Percentiles rank a stretch among this genome's conserved stretches.
These are phyloP conservation scores for Cynoglossus semilaevis DNA, from an alignment of 2,113 vertebrate genomes.

Conservation along the genomic window DNA sequence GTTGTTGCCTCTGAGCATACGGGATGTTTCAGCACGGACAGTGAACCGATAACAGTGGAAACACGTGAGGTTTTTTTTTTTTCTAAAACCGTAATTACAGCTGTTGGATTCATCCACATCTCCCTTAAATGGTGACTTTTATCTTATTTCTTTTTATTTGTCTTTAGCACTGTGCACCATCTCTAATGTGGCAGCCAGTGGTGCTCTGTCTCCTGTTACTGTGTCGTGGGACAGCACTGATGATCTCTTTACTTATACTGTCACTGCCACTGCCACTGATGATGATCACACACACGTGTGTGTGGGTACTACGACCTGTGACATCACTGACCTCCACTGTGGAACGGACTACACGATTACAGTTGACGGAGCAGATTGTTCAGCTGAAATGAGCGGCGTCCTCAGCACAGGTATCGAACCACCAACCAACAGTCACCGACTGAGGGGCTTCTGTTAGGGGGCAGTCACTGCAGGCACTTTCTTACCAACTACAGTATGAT, in stretches of 20 bases:
- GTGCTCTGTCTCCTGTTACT: conserved; percentile 20
- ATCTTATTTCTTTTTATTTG: background rate
- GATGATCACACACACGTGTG: conserved; percentile 54
- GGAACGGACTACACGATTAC: conserved; percentile 64
- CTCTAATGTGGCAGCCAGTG: conserved; percentile 35
- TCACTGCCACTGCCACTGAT: conserved; percentile 35
- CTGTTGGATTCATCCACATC: too few relatives aligned
- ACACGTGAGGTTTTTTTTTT: conserved; percentile 46
- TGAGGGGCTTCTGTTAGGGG: too few relatives aligned
- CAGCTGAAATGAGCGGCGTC: conserved; percentile 40
- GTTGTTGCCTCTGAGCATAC: conserved; percentile 21
- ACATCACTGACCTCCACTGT: conserved; percentile 57
- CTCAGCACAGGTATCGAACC: conserved; percentile 49
- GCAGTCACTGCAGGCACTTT: too few relatives aligned
- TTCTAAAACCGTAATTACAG: background rate
- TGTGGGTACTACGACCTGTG: conserved; percentile 56
- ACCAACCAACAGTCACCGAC: background rate
- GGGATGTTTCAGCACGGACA: conserved; percentile 54
- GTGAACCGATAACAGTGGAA: conserved; percentile 43
- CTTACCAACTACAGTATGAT: too few relatives aligned
- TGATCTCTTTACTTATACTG: conserved; percentile 56
- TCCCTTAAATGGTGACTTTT: too few relatives aligned
- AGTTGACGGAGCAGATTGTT: conserved; percentile 58
- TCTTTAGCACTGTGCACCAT: conserved; percentile 64
- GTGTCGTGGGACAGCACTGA: conserved; percentile 62